phyloP scores from a whole-genome alignment of 1,140 invertebrate genomes.

The Drosophila kepulauana region DNA sequence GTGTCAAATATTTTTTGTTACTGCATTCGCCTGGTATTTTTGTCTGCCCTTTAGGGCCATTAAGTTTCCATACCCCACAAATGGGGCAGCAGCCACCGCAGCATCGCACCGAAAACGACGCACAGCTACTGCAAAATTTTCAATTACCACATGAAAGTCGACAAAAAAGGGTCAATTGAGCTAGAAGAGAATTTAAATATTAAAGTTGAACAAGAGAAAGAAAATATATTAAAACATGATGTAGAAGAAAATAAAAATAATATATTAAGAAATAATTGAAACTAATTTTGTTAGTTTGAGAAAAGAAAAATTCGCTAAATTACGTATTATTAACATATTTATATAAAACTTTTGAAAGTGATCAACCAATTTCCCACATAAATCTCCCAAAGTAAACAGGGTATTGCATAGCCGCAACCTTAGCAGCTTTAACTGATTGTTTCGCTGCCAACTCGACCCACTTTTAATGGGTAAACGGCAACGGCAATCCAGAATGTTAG shows the following conservation, averaged over 20 bases:
- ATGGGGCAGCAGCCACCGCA: background rate
- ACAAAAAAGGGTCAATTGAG: too few species aligned
- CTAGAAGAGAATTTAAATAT: too few species aligned
- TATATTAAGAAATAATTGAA: too few species aligned
- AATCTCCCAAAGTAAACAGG: conserved; percentile 5
- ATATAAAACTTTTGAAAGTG: too few species aligned
- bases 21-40: conserved; percentile 47
- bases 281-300: too few species aligned
- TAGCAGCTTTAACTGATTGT: background rate
- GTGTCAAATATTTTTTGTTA: conserved; percentile 70
- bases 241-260: too few species aligned
- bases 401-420: background rate
- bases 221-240: too few species aligned
- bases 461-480: conserved; percentile 59
- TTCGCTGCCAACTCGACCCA: conserved; percentile 7
- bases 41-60: conserved; percentile 70
- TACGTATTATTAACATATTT: too few species aligned
- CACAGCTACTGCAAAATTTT: conserved; percentile 2
- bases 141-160: conserved; percentile 3
- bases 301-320: too few species aligned
- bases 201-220: too few species aligned
- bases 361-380: too few species aligned
- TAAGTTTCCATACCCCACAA: conserved; percentile 51
- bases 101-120: background rate
- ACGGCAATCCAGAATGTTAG: conserved; percentile 67